Evolutionary conservation across 2,113 vertebrate species (phyloP).

Genomic region (Columba livia): DNA sequence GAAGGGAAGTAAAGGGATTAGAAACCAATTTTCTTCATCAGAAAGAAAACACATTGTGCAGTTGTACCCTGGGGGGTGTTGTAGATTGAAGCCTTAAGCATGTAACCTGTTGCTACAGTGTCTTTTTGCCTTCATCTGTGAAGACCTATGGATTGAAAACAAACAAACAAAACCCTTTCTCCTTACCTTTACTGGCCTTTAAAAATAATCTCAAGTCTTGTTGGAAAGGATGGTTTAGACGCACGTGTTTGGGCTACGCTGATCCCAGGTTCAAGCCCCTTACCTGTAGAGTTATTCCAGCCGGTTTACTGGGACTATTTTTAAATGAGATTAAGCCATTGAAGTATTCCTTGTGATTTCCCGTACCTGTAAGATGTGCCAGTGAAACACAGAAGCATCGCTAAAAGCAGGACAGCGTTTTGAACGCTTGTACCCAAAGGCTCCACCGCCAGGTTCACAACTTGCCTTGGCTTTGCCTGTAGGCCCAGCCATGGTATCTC

Average conservation of each 20-base stretch:
- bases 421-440: background rate
- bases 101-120: background rate
- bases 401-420: background rate
- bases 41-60: background rate
- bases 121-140: background rate
- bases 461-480: background rate
- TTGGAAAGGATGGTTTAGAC: background rate
- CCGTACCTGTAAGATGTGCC: background rate
- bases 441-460: accelerated
- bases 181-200: background rate
- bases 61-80: background rate
- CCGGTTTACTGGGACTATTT: background rate
- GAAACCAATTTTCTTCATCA: background rate
- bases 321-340: background rate
- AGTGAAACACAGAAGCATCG: background rate
- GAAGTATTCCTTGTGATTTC: background rate
- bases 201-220: background rate
- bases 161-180: background rate
- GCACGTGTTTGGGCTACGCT: background rate
- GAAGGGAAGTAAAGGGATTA: background rate
- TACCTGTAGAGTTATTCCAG: background rate
- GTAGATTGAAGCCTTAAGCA: background rate
- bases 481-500: accelerated
- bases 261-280: background rate
- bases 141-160: background rate